These are phyloP conservation scores for Aspidapion aeneum DNA, from an alignment of 2,888 invertebrate species.

Conservation along the genomic window DNA sequence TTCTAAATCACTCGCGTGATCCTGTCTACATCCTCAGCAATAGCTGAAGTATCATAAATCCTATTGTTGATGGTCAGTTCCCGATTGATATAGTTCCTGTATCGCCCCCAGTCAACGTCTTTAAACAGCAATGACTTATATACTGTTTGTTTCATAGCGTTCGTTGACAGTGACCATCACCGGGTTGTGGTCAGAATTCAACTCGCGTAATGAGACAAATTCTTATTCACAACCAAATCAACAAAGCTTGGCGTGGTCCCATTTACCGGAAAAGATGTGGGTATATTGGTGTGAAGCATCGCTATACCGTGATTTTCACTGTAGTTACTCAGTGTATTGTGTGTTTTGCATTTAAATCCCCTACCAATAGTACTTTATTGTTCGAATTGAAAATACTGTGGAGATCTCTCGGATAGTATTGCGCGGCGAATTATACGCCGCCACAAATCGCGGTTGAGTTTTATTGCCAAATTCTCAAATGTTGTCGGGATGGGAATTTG, in stretches of 20 bases:
- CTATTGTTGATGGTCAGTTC: neutral
- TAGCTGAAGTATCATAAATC: neutral
- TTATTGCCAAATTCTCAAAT: too few relatives aligned
- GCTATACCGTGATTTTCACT: neutral
- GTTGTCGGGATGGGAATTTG: too few relatives aligned
- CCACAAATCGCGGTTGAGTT: too few relatives aligned
- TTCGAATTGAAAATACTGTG: too few relatives aligned
- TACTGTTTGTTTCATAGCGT: neutral
- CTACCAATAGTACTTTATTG: too few relatives aligned
- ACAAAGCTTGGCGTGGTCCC: slow-evolving; percentile 5
- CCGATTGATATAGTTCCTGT: neutral
- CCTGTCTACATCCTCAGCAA: neutral
- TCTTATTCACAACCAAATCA: slow-evolving; percentile 10
- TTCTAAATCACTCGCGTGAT: neutral
- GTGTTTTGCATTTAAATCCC: too few relatives aligned
- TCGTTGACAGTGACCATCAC: too few relatives aligned
- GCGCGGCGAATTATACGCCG: too few relatives aligned
- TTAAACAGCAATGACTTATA: neutral
- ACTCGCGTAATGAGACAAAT: neutral
- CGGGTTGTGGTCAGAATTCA: too few relatives aligned
- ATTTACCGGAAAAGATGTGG: slow-evolving; percentile 9
- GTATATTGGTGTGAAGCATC: neutral
- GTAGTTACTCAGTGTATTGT: neutral
- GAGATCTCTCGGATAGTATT: too few relatives aligned
- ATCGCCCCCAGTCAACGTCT: slow-evolving; percentile 1